Evolutionary conservation across 2,113 vertebrate genomes (phyloP), one percentile per base, ranked within the genome.

Genomic region (Parus major): DNA sequence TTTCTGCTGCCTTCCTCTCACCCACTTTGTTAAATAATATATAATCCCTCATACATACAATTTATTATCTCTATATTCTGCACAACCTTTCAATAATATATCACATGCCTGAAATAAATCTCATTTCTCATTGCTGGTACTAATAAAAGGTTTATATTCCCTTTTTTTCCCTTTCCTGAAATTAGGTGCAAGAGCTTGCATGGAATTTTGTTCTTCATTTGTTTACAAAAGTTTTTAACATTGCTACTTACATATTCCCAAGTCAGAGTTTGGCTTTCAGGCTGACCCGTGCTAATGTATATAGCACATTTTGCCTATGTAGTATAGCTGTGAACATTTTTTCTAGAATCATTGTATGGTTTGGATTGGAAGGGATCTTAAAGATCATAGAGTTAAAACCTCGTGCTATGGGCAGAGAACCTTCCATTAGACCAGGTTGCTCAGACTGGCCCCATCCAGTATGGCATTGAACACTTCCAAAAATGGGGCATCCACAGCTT

Each of bases 11-110:
- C 80, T 90, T 88, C 72, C 39, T 84, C 39, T 88, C 36, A 59
- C 42, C 36, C 59, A 55, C 35, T 78, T 90, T 6, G 0, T 81
- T 95, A 87, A 95, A 97, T 96, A 94, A 96, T 93, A 83, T 39
- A 96, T 95, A 83, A 2, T 10, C 50, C 27, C 35, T 95, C 68
- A 87, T 61, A 88, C 49, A 57, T 53, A 76, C 52, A 35, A 92
- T 88, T 78, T 39, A 71, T 90, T 44, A 88, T 77, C 49, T 90
- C 94, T 92, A 96, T 93, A 93, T 96, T 94, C 79, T 95, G 82
- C 69, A 88, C 59, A 88, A 69, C 72, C 16, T 88, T 93, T 96
- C 78, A 95, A 94, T 96, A 95, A 95, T 94, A 86, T 17, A 94
- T 93, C 64, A n/a, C 21, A 63, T 49, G 41, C 65, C 68, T 82